Evolutionary conservation across 2,888 invertebrate species (phyloP).

Genomic region (Abrostola triplasia): DNA sequence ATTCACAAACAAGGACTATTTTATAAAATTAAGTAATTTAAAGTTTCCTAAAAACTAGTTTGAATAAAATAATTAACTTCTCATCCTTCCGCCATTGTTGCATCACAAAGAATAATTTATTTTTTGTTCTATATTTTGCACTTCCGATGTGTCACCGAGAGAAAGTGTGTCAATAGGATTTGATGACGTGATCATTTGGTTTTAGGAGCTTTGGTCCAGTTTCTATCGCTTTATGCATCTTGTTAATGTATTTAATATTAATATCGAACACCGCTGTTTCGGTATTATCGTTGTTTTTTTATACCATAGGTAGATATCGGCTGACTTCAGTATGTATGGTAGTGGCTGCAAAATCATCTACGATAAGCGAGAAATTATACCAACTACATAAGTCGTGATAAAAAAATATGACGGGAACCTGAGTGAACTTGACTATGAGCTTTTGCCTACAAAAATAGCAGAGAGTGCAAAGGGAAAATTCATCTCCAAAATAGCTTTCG

Average conservation of each 20-base stretch:
- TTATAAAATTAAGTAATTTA: neutral
- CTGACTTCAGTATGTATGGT: too few relatives aligned
- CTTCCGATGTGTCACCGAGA: slow-evolving; percentile 18
- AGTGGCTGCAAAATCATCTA: neutral
- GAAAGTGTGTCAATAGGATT: slow-evolving; percentile 22
- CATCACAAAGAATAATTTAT: slow-evolving; percentile 5
- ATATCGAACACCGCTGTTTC: too few relatives aligned
- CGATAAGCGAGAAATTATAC: neutral
- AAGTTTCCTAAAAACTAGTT: slow-evolving; percentile 12
- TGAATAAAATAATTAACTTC: slow-evolving; percentile 2
- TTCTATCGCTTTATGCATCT: neutral
- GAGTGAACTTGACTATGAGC: too few relatives aligned
- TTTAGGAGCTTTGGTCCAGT: neutral
- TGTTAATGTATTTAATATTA: neutral
- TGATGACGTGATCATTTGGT: slow-evolving; percentile 5
- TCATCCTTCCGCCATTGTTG: slow-evolving; percentile 28
- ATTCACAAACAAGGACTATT: neutral
- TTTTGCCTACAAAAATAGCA: slow-evolving; percentile 6
- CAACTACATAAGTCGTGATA: neutral
- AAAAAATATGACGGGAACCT: too few relatives aligned
- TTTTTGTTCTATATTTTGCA: slow-evolving; percentile 10
- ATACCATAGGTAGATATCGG: too few relatives aligned
- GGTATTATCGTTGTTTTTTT: too few relatives aligned
- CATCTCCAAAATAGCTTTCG: slow-evolving; percentile 26
- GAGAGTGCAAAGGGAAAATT: slow-evolving; percentile 13